Evolutionary conservation across 2,888 invertebrate species (phyloP), one percentile per base, ranked within the genome.

Genomic region (Cremastinae sp.): DNA sequence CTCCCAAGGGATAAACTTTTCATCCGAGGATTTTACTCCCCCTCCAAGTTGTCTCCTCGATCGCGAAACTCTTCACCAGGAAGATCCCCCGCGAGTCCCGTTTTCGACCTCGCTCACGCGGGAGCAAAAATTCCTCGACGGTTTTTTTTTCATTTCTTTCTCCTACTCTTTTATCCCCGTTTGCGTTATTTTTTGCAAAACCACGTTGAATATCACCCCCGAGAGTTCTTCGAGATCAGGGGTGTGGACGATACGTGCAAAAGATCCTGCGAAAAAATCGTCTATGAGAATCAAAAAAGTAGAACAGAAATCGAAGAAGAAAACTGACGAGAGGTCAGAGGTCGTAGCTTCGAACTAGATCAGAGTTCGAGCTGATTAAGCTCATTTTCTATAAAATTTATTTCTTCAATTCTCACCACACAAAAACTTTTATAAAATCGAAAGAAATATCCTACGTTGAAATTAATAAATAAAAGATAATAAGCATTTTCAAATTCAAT

Each of bases 161-260:
- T 28, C 16, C 3, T 12, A 10, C 20, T 14, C 37, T 71, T 76
- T 85, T 81, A 81, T 83, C 82, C 79, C 83, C 82, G 81, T 82
- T 80, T 83, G 83, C 82, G 78, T 83, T 84, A 85, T 84, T 85
- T 86, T 85, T 85, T 77, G 78, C 3, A 79, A 81, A 83, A 80
- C 5, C 81, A 81, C 82, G 79, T 82, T 79, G 66, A 66, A n/a
- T n/a, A n/a, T n/a, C n/a, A 72, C 71, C 58, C 58, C 62, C 16
- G 68, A 65, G 77, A 49, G 45, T 28, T 28, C 5, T 2, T 61
- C n/a, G 73, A 37, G 45, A 37, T n/a, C 74, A 37, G 76, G 69
- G 66, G 69, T 49, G 78, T 71, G 66, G 47, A 51, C 69, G 59
- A 53, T 59, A 70, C 58, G 56, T 45, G 64, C 37, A 14, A 37